Evolutionary conservation across 2,888 invertebrate species (phyloP).

Genomic region (Eristalinus aeneus): DNA sequence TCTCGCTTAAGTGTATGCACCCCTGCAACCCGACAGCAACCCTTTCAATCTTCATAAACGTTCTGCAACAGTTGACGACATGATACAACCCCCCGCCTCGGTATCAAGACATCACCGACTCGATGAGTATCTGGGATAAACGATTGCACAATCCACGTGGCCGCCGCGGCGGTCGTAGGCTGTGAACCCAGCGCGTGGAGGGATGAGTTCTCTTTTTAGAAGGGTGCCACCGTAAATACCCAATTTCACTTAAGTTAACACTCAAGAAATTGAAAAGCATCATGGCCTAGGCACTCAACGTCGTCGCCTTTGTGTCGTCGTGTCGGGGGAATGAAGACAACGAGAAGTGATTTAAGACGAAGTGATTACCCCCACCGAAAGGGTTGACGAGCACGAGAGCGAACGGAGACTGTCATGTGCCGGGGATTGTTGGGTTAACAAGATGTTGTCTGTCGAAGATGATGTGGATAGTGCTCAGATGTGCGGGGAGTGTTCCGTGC

Average conservation of each 20-base stretch:
- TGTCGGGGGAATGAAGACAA: conserved; percentile 22
- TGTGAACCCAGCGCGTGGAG: conserved; percentile 26
- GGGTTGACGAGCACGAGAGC: conserved; percentile 76
- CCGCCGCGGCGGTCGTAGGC: conserved; percentile 23
- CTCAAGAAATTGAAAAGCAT: conserved; percentile 59
- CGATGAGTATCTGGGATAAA: conserved; percentile 64
- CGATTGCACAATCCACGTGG: conserved; percentile 40
- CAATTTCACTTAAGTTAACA: conserved; percentile 68
- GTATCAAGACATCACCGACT: conserved; percentile 62
- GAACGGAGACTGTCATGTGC: conserved; percentile 53
- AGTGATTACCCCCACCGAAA: conserved; percentile 75
- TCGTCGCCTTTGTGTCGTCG: background rate
- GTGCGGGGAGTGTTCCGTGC: background rate
- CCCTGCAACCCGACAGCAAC: conserved; percentile 44
- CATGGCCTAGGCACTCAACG: background rate
- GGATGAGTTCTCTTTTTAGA: conserved; percentile 15
- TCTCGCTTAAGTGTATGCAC: conserved; percentile 59
- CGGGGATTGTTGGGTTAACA: conserved; percentile 67
- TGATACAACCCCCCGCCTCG: conserved; percentile 50
- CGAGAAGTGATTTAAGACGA: conserved; percentile 58
- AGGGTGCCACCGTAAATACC: conserved; percentile 64
- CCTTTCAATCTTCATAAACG: conserved; percentile 70
- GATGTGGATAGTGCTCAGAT: conserved; percentile 1
- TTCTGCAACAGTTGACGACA: conserved; percentile 55
- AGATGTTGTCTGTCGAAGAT: conserved; percentile 46